Evolutionary conservation across 2,113 vertebrate genomes (phyloP), one percentile per base, ranked within the genome.

Genomic region (Melanerpes formicivorus): DNA sequence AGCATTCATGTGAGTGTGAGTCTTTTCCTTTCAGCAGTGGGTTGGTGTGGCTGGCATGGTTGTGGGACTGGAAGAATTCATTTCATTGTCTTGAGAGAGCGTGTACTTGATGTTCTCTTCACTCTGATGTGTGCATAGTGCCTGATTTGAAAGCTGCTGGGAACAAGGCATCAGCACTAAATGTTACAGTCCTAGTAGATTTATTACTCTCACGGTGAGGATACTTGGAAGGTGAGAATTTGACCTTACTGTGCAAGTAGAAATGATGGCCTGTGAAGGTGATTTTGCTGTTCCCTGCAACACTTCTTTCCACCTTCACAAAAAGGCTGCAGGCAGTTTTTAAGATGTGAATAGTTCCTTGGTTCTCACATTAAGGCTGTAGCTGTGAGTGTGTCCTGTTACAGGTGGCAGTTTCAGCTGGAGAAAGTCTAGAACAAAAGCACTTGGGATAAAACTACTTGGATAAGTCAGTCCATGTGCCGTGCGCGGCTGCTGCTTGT

Each of bases 21-120:
- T 93, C 26, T 65, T 73, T 97, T 97, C 94, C 90, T 98, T 98
- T 97, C 92, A 58, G 0, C 92, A 69, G 27, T 25, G 81, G 32
- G 44, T 55, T 88, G 84, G 34, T 65, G 87, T 62, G 94, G 79
- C 42, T 48, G 44, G 14, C 18, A 5, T 1, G 0, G 54, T 44
- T 42, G 42, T 62, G 71, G 55, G 29, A 30, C 37, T 80, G 58
- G 44, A 62, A 59, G 27, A 22, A 30, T 71, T 22, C 29, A 14
- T 19, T 7, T 4, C 27, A 5, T 37, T 72, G 26, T 62, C 19
- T 32, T 34, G 18, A n/a, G 11, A 25, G 21, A 75, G 6, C 17
- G 9, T 5, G 12, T 12, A 9, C 78, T 80, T 58, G 26, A 46
- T 37, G 32, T 48, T 74, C 32, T 42, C 16, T 50, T 83, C 14